Evolutionary conservation across 2,888 invertebrate species (phyloP), one percentile per base, ranked within the genome.

Genomic region (Elysia crispata): DNA sequence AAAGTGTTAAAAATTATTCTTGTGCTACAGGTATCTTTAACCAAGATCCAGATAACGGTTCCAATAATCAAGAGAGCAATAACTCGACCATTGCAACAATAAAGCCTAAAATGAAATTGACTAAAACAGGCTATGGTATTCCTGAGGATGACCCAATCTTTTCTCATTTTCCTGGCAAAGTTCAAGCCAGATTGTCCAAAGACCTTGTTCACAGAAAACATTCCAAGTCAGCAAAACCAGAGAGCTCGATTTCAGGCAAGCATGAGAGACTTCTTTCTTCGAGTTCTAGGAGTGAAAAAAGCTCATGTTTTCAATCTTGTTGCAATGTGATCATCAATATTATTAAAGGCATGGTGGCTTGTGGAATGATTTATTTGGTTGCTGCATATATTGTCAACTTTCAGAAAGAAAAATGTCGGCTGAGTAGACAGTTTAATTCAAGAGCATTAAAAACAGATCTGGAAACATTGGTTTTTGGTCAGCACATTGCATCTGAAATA

Each of bases 401-500:
- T 6, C 25, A 66, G 8, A 20, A 25, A 20, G 25, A 77, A 54
- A 70, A 73, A 28, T 79, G 79, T 57, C 11, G 66, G 25, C 23
- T 25, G 28, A 74, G 67, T 11, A 66, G 67, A 57, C 6, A 66
- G 28, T 80, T 80, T 33, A 33, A 72, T 28, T 60, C 57, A 15
- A 62, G 30, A 50, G 70, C 60, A 50, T 72, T 80, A 20, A 64
- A 80, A 69, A 62, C 70, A 30, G 76, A 80, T 49, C 64, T 80
- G n/a, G 72, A 80, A 64, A 25, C 80, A 13, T 66, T 87, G 78
- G 85, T 90, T 8, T 89, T 87, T 85, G 90, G 90, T 23, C 90
- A 90, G 75, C 89, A 90, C 70, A 85, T 90, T 67, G 90, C 89
- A 20, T n/a, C 76, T 0, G 57, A 31, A 30, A 30, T 76, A 23